Conservation (phyloP, 2,888 invertebrate species). For the Onthophagus sagittarius region DNA sequence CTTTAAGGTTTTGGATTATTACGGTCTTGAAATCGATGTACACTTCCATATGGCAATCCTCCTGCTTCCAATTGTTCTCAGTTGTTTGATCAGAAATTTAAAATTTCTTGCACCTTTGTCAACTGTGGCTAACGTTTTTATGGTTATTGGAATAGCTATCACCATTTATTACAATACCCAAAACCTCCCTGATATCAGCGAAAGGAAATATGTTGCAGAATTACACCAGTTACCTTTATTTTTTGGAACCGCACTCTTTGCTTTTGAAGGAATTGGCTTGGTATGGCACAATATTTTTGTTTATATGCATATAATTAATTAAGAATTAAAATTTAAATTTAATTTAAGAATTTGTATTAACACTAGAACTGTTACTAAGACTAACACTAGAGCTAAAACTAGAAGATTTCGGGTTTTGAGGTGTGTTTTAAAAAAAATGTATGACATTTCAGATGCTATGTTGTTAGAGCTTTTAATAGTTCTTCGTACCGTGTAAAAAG, state of each 20-base stretch:
- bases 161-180: slow-evolving; percentile 73
- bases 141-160: slow-evolving; percentile 70
- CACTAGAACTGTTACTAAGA: no score
- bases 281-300: slow-evolving; percentile 50
- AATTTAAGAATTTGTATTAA: no score
- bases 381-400: no score
- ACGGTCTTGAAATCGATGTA: slow-evolving; percentile 59
- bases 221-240: slow-evolving; percentile 72
- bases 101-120: slow-evolving; percentile 76
- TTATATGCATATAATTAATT: not conserved
- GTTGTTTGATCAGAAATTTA: slow-evolving; percentile 72
- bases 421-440: no score
- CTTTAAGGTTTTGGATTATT: slow-evolving; percentile 64
- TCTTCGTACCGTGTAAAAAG: no score
- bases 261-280: slow-evolving; percentile 94
- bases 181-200: slow-evolving; percentile 63
- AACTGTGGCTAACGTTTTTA: slow-evolving; percentile 71
- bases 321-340: no score
- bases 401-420: no score
- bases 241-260: slow-evolving; percentile 93
- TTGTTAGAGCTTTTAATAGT: no score
- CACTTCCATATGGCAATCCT: slow-evolving; percentile 72
- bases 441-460: no score
- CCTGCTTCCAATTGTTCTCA: slow-evolving; percentile 66
- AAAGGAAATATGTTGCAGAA: slow-evolving; percentile 59